phyloP scores from a whole-genome alignment of 2,797 vertebrate genomes.

The Syncerus caffer region DNA sequence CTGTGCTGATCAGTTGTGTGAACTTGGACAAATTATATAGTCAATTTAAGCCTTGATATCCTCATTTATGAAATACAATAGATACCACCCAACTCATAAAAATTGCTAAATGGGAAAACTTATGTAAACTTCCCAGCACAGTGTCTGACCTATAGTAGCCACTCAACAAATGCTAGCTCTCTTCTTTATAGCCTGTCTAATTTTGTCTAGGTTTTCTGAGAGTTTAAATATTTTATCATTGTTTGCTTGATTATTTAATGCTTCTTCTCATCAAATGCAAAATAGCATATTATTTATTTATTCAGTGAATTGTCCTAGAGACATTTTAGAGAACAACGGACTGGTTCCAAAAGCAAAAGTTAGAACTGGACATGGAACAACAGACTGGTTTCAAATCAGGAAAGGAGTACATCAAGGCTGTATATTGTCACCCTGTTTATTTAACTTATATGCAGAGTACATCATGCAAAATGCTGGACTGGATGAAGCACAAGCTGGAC shows the following conservation, averaged over 20 bases:
- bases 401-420: neutral
- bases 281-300: constrained; percentile 15
- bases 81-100: neutral
- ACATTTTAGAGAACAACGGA: neutral
- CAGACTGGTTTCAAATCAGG: neutral
- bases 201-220: neutral
- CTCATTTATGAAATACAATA: neutral
- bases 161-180: neutral
- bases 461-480: neutral
- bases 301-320: constrained; percentile 13
- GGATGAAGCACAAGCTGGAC: neutral
- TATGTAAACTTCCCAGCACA: neutral
- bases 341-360: neutral
- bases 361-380: neutral
- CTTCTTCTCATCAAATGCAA: constrained; percentile 11
- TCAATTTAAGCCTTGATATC: neutral
- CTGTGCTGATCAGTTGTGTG: neutral
- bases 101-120: neutral
- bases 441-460: neutral
- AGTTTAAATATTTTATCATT: constrained; percentile 6
- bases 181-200: neutral
- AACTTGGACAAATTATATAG: neutral
- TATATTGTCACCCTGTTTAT: neutral
- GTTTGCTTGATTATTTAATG: constrained; percentile 14
- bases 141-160: neutral